Evolutionary conservation across 2,888 invertebrate species (phyloP), one percentile per base, ranked within the genome.

Genomic region (Orchestes rusci): DNA sequence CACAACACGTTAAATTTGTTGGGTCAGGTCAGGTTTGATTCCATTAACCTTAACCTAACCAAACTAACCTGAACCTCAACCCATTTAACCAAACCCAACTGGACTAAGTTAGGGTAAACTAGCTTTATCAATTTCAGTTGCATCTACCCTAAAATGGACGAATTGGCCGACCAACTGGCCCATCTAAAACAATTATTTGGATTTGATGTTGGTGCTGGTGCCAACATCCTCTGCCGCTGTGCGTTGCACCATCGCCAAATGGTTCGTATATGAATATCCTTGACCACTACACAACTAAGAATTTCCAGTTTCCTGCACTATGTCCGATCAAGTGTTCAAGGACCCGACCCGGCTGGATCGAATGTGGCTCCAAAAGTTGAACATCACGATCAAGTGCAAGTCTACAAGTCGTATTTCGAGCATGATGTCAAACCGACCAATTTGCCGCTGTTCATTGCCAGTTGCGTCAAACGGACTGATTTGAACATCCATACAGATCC

Each of bases 341-440:
- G 27, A 87, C 83, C 53, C 82, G 83, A 62, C 84, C 94, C 10
- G 94, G 96, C 28, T 99, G 97, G 97, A 87, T 95, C 61, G 97
- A 99, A 70, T 99, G 97, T 97, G 95, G 92, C 20, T 96, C 69
- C 96, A 97, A 73, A 97, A 96, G 74, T 76, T 96, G 65, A 92
- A 92, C 71, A 80, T 84, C 10, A 80, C 64, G 97, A 99, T 69
- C 73, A 97, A 62, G 86, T 91, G 3, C 81, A 84, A 58, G 85
- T 88, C 59, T 96, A 93, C 75, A 86, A 87, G 63, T 82, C 82
- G 55, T 93, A 94, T 70, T 93, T 97, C 70, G 84, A 86, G 57
- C 83, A 84, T 50, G 81, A 82, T 60, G 86, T 96, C 55, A 96
- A 96, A 70, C 89, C 95, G 10, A 81, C 82, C 56, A 99, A 99